Base-by-base conservation (phyloP, 2,888 invertebrate genomes). In the Lacanobia oleracea region DNA sequence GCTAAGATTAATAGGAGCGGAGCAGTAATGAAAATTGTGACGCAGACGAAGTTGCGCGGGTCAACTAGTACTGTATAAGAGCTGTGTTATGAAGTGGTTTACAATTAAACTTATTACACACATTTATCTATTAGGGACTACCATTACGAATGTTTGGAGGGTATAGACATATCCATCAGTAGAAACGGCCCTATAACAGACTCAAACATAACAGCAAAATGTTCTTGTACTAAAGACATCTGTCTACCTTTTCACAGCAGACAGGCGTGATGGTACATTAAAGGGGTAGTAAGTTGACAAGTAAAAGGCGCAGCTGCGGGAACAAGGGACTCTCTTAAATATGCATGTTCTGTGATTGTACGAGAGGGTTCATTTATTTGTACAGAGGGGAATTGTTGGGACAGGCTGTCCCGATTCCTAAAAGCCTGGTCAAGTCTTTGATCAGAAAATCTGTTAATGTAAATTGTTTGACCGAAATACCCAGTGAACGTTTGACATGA, bases 301-400 rank as follows among this genome's bases (percentile, higher is more conserved):
- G 59, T 59, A 62, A 71, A 72, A 40, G 72, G 53, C 59, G 45
- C 73, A 79, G 60, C 79, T 79, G 73, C 7, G 50, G 27, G 37
- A 51, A 72, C 73, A 75, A 79, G 61, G 12, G 14, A 50, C 43
- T 72, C 37, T 23, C 23, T 75, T 62, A 75, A 75, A 75, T 75
- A 79, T 79, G 79, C 45, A 79, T 72, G 79, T 72, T 40, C 37
- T 62, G n/a, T 51, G 79, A 73, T 72, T 73, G 61, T 62, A 18
- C 43, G 50, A 61, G 8, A n/a, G 40, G 61, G 72, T 37, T 45
- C 33, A 12, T n/a, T 71, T 60, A 54, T 71, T 54, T 54, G 16
- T 54, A 23, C 12, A 1, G 12, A 48, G 27, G 16, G 16, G 14
- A 45, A 40, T 76, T 43, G 54, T 40, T 0, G 37, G 16, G 48